Base-by-base conservation (phyloP, 2,797 vertebrate species). In the Rhodeus uyekii region DNA sequence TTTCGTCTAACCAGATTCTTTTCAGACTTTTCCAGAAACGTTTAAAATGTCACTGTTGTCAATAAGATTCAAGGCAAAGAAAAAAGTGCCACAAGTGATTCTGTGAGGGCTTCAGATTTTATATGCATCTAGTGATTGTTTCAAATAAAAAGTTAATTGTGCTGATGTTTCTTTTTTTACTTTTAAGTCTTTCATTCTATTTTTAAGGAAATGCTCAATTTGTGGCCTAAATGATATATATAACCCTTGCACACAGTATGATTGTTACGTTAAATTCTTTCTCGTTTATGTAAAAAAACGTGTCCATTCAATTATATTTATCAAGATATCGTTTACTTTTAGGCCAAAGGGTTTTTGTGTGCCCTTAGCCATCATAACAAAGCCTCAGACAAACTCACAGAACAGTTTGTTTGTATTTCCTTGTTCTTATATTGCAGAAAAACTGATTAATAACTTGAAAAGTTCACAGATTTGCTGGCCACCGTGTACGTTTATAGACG, bases 111-210 rank as follows among this genome's bases (percentile, higher is more conserved):
- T 34, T 76, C 12, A 50, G 6, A 72, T 86, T 65, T 76, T 69
- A 27, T 67, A 69, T 53, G 73, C 22, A 36, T 83, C 32, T 5
- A 29, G 60, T 76, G 36, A 38, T 63, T 34, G 68, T 65, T 80
- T 16, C 69, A 75, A 87, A 88, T 85, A 87, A 85, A 86, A 76
- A 24, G n/a, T 58, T 19, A 32, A 44, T 5, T 83, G 24, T 55
- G 38, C 8, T 75, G 14, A 48, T 38, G 61, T 69, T 46, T 44
- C 68, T 29, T 36, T 13, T 75, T 61, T 16, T 5, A 8, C 42
- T 55, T 36, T 63, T 39, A 46, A 27, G 24, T 24, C 32, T 75
- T 46, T 7, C n/a, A 27, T 69, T 75, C 55, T 72, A 10, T 39
- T 42, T 75, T 27, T 8, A 39, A 58, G 14, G 72, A 13, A 7